A percentile compares a stretch with the other conserved stretches of the same genome.
Conservation (phyloP, 2,113 vertebrate species). For the Semnornis frantzii region DNA sequence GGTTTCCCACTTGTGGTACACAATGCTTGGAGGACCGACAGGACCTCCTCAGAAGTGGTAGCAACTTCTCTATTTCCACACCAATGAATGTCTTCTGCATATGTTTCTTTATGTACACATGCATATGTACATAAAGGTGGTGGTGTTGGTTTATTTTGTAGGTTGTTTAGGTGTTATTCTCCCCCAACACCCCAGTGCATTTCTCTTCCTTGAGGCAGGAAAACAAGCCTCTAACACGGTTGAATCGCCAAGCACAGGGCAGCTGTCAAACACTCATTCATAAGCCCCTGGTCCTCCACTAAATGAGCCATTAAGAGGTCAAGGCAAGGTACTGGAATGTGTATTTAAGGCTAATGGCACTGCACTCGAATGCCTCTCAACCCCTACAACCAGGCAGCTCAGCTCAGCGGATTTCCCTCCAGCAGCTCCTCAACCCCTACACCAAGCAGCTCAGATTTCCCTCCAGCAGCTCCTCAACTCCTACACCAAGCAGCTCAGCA, state of each 20-base stretch:
- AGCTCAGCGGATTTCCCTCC: not conserved
- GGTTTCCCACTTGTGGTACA: not conserved
- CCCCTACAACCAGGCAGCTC: not conserved
- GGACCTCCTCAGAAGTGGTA: not conserved
- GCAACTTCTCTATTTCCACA: not conserved
- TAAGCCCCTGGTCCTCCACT: not conserved
- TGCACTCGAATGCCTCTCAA: not conserved
- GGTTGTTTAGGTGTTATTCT: not conserved
- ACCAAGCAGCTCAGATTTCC: not conserved
- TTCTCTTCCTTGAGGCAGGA: not conserved
- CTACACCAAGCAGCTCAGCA: not conserved
- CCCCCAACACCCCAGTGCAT: not conserved
- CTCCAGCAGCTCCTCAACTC: too few relatives aligned
- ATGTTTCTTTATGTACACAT: not conserved
- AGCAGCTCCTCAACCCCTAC: not conserved
- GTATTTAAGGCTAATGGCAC: constrained; percentile 41
- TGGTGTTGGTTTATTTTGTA: too few relatives aligned
- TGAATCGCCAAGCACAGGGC: not conserved
- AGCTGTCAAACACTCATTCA: constrained; percentile 22
- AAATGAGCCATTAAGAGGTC: constrained; percentile 49
- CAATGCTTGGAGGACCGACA: not conserved
- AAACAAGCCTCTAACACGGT: not conserved
- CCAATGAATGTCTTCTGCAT: not conserved
- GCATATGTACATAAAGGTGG: not conserved
- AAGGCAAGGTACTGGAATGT: constrained; percentile 29